phyloP scores from a whole-genome alignment of 1,140 invertebrate species.

The Drosophila orena region DNA sequence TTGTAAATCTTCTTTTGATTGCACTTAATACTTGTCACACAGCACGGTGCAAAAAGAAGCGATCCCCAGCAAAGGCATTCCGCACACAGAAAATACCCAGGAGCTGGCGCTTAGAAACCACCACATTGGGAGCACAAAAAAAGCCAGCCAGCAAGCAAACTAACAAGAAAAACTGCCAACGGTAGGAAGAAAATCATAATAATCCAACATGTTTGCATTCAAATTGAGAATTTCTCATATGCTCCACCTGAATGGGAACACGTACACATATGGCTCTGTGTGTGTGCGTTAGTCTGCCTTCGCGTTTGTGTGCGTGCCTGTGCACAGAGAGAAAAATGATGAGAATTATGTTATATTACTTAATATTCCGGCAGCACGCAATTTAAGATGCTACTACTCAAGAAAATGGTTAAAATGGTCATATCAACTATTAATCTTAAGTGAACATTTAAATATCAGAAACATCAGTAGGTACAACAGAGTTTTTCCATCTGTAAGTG shows the following conservation, averaged over 20 bases:
- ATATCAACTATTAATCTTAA: neutral
- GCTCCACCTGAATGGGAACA: slow-evolving; percentile 41
- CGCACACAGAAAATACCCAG: slow-evolving; percentile 22
- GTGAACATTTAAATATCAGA: no score
- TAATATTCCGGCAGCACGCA: no score
- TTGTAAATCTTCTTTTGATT: slow-evolving; percentile 84
- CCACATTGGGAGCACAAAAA: slow-evolving; percentile 18
- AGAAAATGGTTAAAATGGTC: neutral
- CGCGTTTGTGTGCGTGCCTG: neutral
- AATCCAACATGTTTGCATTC: slow-evolving; percentile 82
- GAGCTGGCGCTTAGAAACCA: slow-evolving; percentile 29
- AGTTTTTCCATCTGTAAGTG: slow-evolving; percentile 14
- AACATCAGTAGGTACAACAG: no score
- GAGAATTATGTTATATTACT: no score
- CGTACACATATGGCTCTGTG: slow-evolving; percentile 9
- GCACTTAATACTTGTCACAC: slow-evolving; percentile 82
- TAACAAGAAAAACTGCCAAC: slow-evolving; percentile 67
- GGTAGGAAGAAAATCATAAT: slow-evolving; percentile 77
- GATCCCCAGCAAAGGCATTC: slow-evolving; percentile 50
- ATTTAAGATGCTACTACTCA: neutral
- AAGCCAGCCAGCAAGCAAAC: slow-evolving; percentile 16
- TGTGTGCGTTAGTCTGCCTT: slow-evolving; percentile 15
- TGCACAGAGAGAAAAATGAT: neutral
- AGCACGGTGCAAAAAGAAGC: slow-evolving; percentile 29
- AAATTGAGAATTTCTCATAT: slow-evolving; percentile 78